Base-by-base conservation (phyloP, 2,113 vertebrate species). In the Percopsis transmontana region DNA sequence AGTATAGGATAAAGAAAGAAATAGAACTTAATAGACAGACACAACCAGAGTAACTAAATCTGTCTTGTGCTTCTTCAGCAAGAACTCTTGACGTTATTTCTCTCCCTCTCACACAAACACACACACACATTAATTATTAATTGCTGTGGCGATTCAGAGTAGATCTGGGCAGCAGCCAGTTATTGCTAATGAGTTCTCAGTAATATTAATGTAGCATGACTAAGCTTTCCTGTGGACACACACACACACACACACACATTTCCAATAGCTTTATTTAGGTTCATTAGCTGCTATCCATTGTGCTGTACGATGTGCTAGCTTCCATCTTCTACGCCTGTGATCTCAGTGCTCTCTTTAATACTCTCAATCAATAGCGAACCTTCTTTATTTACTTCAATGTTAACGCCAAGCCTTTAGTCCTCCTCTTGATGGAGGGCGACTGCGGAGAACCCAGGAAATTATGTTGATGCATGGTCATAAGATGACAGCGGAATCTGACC, bases 171-270 rank as follows among this genome's bases (percentile, higher is more conserved):
- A 2, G 15, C 33, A 23, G 7, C 41, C 58, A 39, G 58, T 19
- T 23, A 14, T 60, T 39, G 41, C 61, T 81, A 73, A 75, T 74
- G 71, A 45, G 68, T 3, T 9, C 62, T 62, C 56, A 10, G 54
- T 62, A 47, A 76, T 61, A 33, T 72, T 76, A 70, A 78, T 77
- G 69, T 16, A 18, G 70, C 59, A 18, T 76, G 71, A 58, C 72
- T 44, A 51, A 63, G 67, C 65, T 60, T 47, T 70, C 51, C 44
- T 50, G 39, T 63, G 62, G 68, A 61, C 82, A 67, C 47, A 0
- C 27, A 18, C 55, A 11, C 40, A 4, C 55, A 54, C 8, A 48
- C 45, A 48, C 39, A 50, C 2, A 40, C 44, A 11, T 8, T 19
- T 40, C 68, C 63, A 11, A 24, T 4, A 18, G 44, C 64, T 64